Base-by-base conservation (phyloP, 2,888 invertebrate species). In the Syrista parreyssii region DNA sequence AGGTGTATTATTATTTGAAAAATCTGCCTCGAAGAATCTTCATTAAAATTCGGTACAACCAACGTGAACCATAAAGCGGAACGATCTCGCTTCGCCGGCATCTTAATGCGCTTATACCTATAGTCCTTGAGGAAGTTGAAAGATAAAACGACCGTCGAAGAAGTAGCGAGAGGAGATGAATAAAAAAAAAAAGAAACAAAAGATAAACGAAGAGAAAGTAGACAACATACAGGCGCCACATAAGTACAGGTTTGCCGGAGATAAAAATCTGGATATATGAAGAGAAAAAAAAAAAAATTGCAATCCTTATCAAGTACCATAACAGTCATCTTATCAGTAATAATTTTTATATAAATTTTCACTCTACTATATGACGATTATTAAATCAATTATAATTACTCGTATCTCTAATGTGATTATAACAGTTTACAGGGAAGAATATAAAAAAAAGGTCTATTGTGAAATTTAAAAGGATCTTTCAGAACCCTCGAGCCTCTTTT, bases 221-320 rank as follows among this genome's bases (percentile, higher is more conserved):
- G 40, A 40, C 40, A 40, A 40, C n/a, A n/a, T 40, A 40, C 15
- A 40, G 40, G 40, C 40, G 40, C 40, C 40, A 15, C 69, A 40
- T 87, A 87, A 87, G 87, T 87, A 86, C 84, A 86, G 87, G 86
- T 87, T 87, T 83, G 86, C 83, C 81, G 85, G 82, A 85, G 87
- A 87, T 87, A 84, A 84, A 84, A 84, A 87, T 87, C 87, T 81
- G 82, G 81, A 81, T 6, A 4, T 6, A 40, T 15, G 40, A 40
- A 40, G 0, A 6, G 6, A 40, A 0, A 6, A 40, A 40, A 35
- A 35, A 35, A 11, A 11, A 40, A 36, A 12, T 36, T 15, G 2
- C 0, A 40, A 6, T 40, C 15, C 15, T 40, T 40, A 40, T 40
- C 40, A 15, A 40, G 40, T 15, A 40, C 15, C 1, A 4, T 4